Evolutionary conservation across 2,113 vertebrate genomes (phyloP).

Genomic region (Pseudopipra pipra): DNA sequence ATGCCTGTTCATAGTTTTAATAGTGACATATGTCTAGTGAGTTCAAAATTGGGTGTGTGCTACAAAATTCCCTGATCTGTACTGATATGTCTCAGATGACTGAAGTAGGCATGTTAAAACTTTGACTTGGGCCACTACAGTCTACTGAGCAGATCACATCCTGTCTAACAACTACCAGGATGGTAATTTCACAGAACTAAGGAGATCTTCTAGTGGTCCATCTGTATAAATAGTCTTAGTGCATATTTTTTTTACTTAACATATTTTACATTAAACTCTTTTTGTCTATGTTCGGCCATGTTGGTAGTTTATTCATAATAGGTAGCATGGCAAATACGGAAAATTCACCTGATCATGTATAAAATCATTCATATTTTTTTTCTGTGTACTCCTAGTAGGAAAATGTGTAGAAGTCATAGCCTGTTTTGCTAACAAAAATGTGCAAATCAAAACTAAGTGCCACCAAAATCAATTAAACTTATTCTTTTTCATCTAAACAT

Average conservation of each 20-base stretch:
- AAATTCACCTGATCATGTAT: background rate
- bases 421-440: background rate
- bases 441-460: background rate
- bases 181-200: background rate
- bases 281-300: background rate
- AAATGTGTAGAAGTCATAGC: background rate
- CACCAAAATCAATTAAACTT: background rate
- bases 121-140: background rate
- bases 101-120: background rate
- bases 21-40: background rate
- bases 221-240: background rate
- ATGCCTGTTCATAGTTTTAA: background rate
- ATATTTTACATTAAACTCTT: background rate
- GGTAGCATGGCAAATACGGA: background rate
- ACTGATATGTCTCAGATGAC: background rate
- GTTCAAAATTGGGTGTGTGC: background rate
- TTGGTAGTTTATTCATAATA: background rate
- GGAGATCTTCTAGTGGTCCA: background rate
- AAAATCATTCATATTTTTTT: background rate
- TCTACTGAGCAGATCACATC: background rate
- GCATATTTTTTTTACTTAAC: background rate
- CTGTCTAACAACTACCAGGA: background rate
- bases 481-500: background rate
- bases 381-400: background rate
- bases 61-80: background rate